These are phyloP conservation scores for Pteronura brasiliensis DNA, from an alignment of 2,113 vertebrate genomes.

Conservation along the genomic window DNA sequence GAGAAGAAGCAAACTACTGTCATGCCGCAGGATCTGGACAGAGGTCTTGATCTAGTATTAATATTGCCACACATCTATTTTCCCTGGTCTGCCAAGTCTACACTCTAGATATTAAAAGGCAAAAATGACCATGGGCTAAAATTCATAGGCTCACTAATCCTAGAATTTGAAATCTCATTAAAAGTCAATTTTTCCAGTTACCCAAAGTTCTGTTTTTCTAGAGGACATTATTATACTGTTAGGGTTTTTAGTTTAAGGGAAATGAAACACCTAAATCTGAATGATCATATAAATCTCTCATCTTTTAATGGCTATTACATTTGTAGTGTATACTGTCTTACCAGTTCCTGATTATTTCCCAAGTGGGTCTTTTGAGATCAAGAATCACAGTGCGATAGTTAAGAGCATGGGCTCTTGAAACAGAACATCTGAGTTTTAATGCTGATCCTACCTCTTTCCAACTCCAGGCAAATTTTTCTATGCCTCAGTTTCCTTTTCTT, in stretches of 20 bases:
- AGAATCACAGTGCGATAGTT: neutral
- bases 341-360: conserved; percentile 10
- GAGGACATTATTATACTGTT: neutral
- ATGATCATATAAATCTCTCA: neutral
- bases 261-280: neutral
- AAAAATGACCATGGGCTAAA: neutral
- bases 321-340: neutral
- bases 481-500: neutral
- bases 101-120: neutral
- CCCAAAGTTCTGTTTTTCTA: conserved; percentile 6
- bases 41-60: neutral
- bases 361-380: neutral
- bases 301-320: neutral
- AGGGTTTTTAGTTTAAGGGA: conserved; percentile 22
- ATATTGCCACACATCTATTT: neutral
- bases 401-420: neutral
- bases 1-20: conserved; percentile 1
- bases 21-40: neutral
- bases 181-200: conserved; percentile 24
- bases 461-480: neutral
- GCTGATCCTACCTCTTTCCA: neutral
- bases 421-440: neutral
- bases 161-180: conserved; percentile 15
- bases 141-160: neutral
- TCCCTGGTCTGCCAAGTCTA: neutral